Base-by-base conservation (phyloP, 1,140 invertebrate species). In the Venustaconcha ellipsiformis region DNA sequence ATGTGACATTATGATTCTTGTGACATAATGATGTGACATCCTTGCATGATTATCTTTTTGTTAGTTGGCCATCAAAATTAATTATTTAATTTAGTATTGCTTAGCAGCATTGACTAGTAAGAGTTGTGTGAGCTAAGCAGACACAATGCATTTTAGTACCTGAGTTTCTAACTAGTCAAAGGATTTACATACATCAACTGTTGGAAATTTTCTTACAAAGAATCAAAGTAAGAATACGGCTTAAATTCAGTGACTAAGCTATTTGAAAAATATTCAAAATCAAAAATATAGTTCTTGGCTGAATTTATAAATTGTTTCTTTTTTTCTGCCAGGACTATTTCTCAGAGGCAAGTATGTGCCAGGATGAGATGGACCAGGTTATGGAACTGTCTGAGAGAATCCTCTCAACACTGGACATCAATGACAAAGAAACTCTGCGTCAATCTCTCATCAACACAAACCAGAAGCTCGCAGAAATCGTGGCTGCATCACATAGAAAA, bases 361-460 rank as follows among this genome's bases (percentile, higher is more conserved):
- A 88, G 69, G 84, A 87, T 81, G 83, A 88, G 70, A 82, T 89
- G 83, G 85, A 87, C 17, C 84, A 84, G 57, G 79, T 88, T 3
- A 71, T 82, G 63, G 85, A 88, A 48, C 60, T 87, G 20, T 86
- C 87, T 3, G 86, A 88, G 65, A 74, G 80, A 62, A 74, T 89
- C 23, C 63, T 86, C 11, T 84, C 83, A 14, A 83, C 87, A 3
- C 78, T 89, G 48, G 87, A 88, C 63, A 65, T 74, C 15, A 89
- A 87, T 70, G 88, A 89, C 72, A 85, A 79, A 58, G 77, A 81
- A 66, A 89, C 88, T 4, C 71, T 89, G 64, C 69, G 84, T 55
- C 84, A 89, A 55, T 84, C 83, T 14, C 75, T 88, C 14, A 79
- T 79, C 23, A 84, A 83, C 57, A 79, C 86, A 48, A 85, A 83